Conservation (phyloP, 2,888 invertebrate species). For the Parthenolecanium corni region DNA sequence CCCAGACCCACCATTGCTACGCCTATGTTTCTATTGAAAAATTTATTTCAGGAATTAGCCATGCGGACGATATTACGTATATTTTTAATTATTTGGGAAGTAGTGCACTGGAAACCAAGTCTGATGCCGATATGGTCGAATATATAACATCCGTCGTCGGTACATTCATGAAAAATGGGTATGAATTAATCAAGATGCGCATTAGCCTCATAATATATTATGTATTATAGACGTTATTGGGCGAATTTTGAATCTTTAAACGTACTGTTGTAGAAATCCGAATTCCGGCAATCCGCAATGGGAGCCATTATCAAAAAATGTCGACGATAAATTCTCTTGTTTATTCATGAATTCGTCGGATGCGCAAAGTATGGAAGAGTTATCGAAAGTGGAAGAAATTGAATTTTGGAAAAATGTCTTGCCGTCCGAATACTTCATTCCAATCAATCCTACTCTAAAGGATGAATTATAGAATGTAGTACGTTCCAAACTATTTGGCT, state of each 20-base stretch:
- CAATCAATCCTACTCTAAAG: background rate
- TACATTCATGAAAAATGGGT: slow-evolving; percentile 51
- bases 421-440: background rate
- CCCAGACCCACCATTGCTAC: background rate
- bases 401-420: slow-evolving; percentile 13
- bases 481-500: too few relatives aligned
- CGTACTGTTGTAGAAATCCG: slow-evolving; percentile 6
- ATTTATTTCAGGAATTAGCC: slow-evolving; percentile 33
- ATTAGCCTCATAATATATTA: background rate
- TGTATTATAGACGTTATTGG: background rate
- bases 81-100: slow-evolving; percentile 32
- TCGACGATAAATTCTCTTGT: background rate
- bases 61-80: slow-evolving; percentile 35
- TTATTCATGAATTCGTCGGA: background rate
- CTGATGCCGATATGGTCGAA: slow-evolving; percentile 46
- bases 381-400: background rate
- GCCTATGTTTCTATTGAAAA: background rate
- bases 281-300: background rate
- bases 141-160: slow-evolving; percentile 46
- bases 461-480: slow-evolving; percentile 3
- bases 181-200: slow-evolving; percentile 33
- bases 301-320: slow-evolving; percentile 6
- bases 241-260: background rate
- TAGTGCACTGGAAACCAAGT: slow-evolving; percentile 38
- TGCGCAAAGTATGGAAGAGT: background rate